phyloP scores from a whole-genome alignment of 2,797 vertebrate species.

The Myotis findleyi region DNA sequence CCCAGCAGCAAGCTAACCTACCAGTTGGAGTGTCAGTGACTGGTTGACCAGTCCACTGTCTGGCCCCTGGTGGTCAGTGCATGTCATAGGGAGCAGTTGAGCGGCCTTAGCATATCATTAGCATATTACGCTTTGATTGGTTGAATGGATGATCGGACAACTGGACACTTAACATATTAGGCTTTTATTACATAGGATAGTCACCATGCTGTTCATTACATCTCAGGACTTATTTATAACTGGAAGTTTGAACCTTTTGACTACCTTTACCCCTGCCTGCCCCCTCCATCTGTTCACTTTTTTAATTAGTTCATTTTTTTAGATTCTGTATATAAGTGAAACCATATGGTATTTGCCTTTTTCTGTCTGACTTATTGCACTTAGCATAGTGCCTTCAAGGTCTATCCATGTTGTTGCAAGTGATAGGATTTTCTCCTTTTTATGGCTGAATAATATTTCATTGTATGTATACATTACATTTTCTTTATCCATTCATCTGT shows the following conservation, averaged over 20 bases:
- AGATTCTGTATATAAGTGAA: not conserved
- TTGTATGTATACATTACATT: not conserved
- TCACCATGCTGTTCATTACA: not conserved
- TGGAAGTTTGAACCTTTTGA: not conserved
- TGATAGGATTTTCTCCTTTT: not conserved
- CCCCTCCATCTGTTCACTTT: not conserved
- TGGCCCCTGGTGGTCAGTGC: too few species aligned
- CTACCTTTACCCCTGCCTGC: not conserved
- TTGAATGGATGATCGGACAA: too few species aligned
- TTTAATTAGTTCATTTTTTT: not conserved
- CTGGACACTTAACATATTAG: too few species aligned
- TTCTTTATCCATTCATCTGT: not conserved
- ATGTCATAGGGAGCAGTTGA: too few species aligned
- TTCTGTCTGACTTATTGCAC: not conserved
- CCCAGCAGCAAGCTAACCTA: too few species aligned
- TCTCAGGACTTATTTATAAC: not conserved
- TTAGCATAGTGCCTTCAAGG: not conserved
- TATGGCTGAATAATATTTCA: not conserved
- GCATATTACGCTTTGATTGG: too few species aligned
- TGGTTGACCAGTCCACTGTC: too few species aligned
- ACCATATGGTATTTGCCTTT: not conserved
- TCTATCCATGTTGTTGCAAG: not conserved
- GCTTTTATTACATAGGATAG: not conserved
- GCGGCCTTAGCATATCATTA: too few species aligned
- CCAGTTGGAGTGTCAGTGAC: too few species aligned